Percentiles rank a stretch among this genome's conserved stretches.
Evolutionary conservation across 2,888 invertebrate genomes (phyloP).

Genomic region (Drosophila paramelanica): DNA sequence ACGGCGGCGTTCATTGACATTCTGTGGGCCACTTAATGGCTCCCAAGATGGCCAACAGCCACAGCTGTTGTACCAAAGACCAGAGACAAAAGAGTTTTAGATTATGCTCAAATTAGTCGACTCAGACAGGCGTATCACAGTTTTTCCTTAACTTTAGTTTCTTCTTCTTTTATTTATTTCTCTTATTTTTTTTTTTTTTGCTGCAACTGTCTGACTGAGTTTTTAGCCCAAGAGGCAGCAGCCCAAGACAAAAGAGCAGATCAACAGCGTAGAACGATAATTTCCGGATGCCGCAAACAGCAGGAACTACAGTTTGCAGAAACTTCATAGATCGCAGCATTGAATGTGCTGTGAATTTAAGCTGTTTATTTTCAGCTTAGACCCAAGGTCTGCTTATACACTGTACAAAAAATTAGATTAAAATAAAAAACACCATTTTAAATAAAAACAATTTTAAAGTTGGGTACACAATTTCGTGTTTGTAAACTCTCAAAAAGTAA

Average conservation of each 20-base stretch:
- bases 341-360: neutral
- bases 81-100: slow-evolving; percentile 39
- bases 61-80: slow-evolving; percentile 57
- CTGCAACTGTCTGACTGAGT: slow-evolving; percentile 26
- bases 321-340: slow-evolving; percentile 17
- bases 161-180: slow-evolving; percentile 3
- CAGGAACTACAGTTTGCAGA: slow-evolving; percentile 45
- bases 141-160: slow-evolving; percentile 12
- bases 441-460: no score
- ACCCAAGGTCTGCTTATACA: neutral
- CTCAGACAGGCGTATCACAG: slow-evolving; percentile 69
- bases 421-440: neutral
- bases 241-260: slow-evolving; percentile 29
- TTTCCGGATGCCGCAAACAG: slow-evolving; percentile 29
- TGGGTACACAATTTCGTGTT: no score
- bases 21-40: slow-evolving; percentile 59
- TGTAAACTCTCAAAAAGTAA: no score
- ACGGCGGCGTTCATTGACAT: slow-evolving; percentile 67
- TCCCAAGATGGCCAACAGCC: slow-evolving; percentile 25
- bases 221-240: slow-evolving; percentile 31
- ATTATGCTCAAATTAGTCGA: slow-evolving; percentile 73
- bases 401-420: neutral
- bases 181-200: slow-evolving; percentile 5
- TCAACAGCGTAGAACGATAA: slow-evolving; percentile 53
- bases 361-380: no score